Base-by-base conservation (phyloP, 2,113 vertebrate genomes). In the Nannobrachium achirus region DNA sequence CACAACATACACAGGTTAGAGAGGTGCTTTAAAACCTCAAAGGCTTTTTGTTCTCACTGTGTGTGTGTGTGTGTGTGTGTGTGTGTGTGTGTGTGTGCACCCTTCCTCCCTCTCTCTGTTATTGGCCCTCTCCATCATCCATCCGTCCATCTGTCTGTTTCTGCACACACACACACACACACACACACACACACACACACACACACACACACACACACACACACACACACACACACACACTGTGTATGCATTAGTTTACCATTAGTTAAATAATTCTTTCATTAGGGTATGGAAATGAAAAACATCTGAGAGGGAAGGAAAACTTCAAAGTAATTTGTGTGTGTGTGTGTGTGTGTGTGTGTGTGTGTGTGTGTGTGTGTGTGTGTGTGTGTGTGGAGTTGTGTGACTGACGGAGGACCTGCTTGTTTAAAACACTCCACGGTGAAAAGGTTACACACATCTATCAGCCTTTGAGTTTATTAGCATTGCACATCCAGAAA, bases 271-370 rank as follows among this genome's bases (percentile, higher is more conserved):
- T 90, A 44, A 70, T 82, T 86, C 87, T 84, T 83, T 76, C 82
- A 84, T 84, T 48, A 60, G 76, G 75, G 85, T 86, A 92, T 93
- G 85, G 79, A 88, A 93, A 91, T 89, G 68, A 86, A 86, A 71
- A 45, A 85, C 74, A 86, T 86, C 81, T 85, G 81, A 88, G 80
- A 85, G 85, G 44, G 79, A 48, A 46, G 25, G 78, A 76, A 78
- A 84, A 88, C 91, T 91, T 92, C 89, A 92, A 91, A 92, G 89
- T 56, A n/a, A n/a, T n/a, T n/a, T n/a, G 52, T 56, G 52, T 56
- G 56, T 41, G 40, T 59, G 40, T 59, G 39, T 59, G 40, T 62
- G 44, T 62, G 60, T 49, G 45, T 62, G 18, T 25, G 44, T 48
- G 65, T 55, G 73, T 79, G 73, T 83, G 71, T 81, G 61, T 51